A percentile compares a stretch with the other conserved stretches of the same genome.
These are phyloP conservation scores for Dendronephthya gigantea DNA, from an alignment of 64 coral and sea anemone genomes.

Conservation along the genomic window DNA sequence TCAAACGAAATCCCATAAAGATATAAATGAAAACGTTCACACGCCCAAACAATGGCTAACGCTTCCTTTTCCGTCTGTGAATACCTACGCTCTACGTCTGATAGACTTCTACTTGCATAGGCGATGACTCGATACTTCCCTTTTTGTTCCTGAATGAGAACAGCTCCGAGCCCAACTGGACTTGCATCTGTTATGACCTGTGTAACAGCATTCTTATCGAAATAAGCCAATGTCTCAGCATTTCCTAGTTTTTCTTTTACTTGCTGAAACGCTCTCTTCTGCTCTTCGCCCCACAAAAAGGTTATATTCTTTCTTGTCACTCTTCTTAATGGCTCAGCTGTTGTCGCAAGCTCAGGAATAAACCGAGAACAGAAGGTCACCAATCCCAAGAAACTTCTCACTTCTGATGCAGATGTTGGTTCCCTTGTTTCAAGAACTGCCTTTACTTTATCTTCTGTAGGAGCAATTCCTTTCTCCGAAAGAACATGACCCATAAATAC, in stretches of 20 bases:
- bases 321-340: neutral
- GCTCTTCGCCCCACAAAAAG: slow-evolving; percentile 23
- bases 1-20: no score
- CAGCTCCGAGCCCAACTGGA: slow-evolving; percentile 23
- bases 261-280: slow-evolving; percentile 27
- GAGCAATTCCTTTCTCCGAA: slow-evolving; percentile 8
- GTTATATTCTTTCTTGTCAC: slow-evolving; percentile 5
- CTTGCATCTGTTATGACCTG: slow-evolving; percentile 34
- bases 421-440: no score
- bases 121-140: no score
- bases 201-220: slow-evolving; percentile 40
- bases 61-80: no score
- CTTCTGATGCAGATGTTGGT: no score
- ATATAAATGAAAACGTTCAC: neutral
- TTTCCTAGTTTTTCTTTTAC: slow-evolving; percentile 22
- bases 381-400: slow-evolving; percentile 17
- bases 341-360: no score
- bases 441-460: no score
- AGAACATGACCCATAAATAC: no score
- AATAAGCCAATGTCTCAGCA: slow-evolving; percentile 35
- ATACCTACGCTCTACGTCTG: slow-evolving; percentile 27
- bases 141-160: no score
- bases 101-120: slow-evolving; percentile 28
- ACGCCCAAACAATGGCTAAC: no score
- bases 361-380: slow-evolving; percentile 30